Base-by-base conservation (phyloP, 2,113 vertebrate genomes). In the Crotalus tigris region DNA sequence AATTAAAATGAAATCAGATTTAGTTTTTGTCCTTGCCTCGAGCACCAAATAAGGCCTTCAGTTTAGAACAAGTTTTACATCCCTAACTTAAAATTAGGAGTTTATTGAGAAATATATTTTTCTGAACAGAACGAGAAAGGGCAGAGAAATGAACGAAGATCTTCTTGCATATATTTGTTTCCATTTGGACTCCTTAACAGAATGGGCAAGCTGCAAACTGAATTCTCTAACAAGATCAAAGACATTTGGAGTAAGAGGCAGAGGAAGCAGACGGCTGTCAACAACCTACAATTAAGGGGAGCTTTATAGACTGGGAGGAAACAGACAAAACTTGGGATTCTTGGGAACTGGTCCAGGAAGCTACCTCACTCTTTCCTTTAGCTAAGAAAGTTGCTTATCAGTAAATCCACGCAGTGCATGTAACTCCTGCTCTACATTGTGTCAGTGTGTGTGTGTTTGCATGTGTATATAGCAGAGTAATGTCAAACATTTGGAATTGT, bases 311-410 rank as follows among this genome's bases (percentile, higher is more conserved):
- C 53, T 33, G 39, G 24, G 33, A 89, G 87, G 87, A 81, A 92
- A 57, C 51, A 57, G 4, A 44, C 26, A 85, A 85, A 33, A 55
- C 54, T 64, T 26, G 49, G 15, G 64, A n/a, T 54, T 59, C 54
- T 58, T 85, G 55, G 88, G 88, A 89, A 59, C 21, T 26, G 44
- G 10, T 51, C 92, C 88, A 92, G 69, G 92, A 92, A 92, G 58
- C 69, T 39, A 58, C 88, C 69, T 85, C 44, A 59, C 88, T 88
- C 92, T 90, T 90, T 85, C 92, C 88, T 59, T 92, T 49, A 85
- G 44, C 19, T 90, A 58, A 90, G 92, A 88, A 90, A 92, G 75
- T 24, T 58, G 88, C 69, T 92, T 85, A 57, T 90, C 69, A 54
- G 29, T 15, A 54, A 85, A 85, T 53, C 29, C 54, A 85, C 6